Evolutionary conservation across 2,888 invertebrate species (phyloP).

Genomic region (Shargacucullia verbasci): DNA sequence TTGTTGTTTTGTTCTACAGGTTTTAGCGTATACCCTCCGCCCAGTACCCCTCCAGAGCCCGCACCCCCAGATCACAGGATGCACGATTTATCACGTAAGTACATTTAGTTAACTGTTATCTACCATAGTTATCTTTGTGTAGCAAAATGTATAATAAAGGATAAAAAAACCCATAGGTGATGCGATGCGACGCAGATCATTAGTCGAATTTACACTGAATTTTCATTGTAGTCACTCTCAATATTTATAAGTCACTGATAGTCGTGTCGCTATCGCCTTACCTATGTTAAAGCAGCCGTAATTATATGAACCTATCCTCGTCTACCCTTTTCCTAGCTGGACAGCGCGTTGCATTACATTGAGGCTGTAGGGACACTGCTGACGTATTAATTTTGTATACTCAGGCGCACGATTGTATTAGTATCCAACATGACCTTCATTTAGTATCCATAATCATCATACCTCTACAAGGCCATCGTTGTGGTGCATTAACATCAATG

Average conservation of each 20-base stretch:
- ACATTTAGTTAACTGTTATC: neutral
- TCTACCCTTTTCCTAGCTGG: neutral
- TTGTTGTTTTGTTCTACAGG: constrained; percentile 78
- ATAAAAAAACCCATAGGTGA: neutral
- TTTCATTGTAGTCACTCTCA: too few relatives aligned
- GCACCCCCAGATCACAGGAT: constrained; percentile 94
- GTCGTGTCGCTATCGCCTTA: neutral
- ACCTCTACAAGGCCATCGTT: too few relatives aligned
- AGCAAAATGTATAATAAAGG: neutral
- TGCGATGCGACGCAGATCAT: neutral
- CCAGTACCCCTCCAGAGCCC: constrained; percentile 95
- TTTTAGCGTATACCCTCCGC: constrained; percentile 95
- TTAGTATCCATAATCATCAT: too few relatives aligned
- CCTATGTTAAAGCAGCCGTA: too few relatives aligned
- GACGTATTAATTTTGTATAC: too few relatives aligned
- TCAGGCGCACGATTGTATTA: too few relatives aligned
- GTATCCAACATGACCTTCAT: too few relatives aligned
- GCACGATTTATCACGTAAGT: constrained; percentile 88
- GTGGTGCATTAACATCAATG: too few relatives aligned
- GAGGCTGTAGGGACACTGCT: too few relatives aligned
- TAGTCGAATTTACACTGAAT: too few relatives aligned
- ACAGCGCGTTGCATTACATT: neutral
- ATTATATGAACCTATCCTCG: too few relatives aligned
- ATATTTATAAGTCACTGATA: too few relatives aligned
- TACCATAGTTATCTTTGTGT: constrained; percentile 2